phyloP scores from a whole-genome alignment of 2,888 invertebrate species.

The Achlya flavicornis region DNA sequence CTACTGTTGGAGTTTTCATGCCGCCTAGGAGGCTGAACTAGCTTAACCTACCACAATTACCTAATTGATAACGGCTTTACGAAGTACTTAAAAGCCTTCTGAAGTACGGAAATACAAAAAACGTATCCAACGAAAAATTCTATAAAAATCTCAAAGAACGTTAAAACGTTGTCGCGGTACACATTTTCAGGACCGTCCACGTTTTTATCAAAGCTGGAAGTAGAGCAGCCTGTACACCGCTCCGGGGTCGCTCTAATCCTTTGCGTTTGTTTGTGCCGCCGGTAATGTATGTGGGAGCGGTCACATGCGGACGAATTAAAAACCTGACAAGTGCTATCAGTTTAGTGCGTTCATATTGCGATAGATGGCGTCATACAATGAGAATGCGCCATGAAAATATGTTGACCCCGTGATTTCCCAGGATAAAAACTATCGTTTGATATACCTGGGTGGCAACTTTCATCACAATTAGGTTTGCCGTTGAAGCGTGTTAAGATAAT shows the following conservation, averaged over 20 bases:
- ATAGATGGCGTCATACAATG: background rate
- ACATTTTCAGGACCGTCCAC: constrained; percentile 1
- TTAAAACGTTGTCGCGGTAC: background rate
- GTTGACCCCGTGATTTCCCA: too few species aligned
- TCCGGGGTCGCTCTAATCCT: constrained; percentile 66
- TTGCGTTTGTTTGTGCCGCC: constrained; percentile 63
- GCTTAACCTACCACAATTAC: too few species aligned
- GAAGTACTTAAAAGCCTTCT: too few species aligned
- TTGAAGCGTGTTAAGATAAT: too few species aligned
- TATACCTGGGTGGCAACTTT: too few species aligned
- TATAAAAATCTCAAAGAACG: background rate
- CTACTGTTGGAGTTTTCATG: too few species aligned
- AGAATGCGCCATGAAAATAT: too few species aligned
- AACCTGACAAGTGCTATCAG: constrained; percentile 32
- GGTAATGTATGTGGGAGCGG: constrained; percentile 78
- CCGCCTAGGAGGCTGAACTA: too few species aligned
- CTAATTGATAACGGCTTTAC: too few species aligned
- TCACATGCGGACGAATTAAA: constrained; percentile 68
- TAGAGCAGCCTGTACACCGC: constrained; percentile 56
- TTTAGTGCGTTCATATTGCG: constrained; percentile 16
- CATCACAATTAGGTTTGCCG: too few species aligned
- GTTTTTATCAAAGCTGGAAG: constrained; percentile 19
- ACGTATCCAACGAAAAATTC: background rate
- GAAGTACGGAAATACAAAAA: too few species aligned
- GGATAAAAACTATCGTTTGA: too few species aligned